phyloP scores from a whole-genome alignment of 2,797 vertebrate species.

The Pseudomugil tenellus region DNA sequence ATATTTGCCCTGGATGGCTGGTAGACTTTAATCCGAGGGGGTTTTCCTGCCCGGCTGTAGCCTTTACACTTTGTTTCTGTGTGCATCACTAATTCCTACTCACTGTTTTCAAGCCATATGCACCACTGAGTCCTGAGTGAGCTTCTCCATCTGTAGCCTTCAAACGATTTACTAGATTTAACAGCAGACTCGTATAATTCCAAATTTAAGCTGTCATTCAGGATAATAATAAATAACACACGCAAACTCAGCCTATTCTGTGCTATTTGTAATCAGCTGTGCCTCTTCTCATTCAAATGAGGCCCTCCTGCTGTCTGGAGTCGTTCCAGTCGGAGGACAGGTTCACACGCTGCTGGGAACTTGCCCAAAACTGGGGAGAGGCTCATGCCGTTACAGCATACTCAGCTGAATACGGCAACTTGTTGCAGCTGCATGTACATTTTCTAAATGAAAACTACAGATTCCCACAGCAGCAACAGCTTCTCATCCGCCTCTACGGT shows the following conservation, averaged over 20 bases:
- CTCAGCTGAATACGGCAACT: slow-evolving; percentile 5
- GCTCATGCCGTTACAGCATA: background rate
- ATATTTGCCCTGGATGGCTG: slow-evolving; percentile 21
- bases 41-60: slow-evolving; percentile 44
- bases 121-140: slow-evolving; percentile 25
- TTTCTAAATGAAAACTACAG: slow-evolving; percentile 2
- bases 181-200: background rate
- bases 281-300: slow-evolving; percentile 11
- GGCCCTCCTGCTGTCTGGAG: slow-evolving; percentile 39
- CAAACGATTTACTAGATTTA: background rate
- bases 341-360: slow-evolving; percentile 28
- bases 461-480: background rate
- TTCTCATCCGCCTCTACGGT: slow-evolving; percentile 21
- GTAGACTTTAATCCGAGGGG: slow-evolving; percentile 32
- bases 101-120: slow-evolving; percentile 26
- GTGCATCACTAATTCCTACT: slow-evolving; percentile 27
- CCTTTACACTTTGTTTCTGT: slow-evolving; percentile 1
- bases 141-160: slow-evolving; percentile 25
- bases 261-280: slow-evolving; percentile 10
- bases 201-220: background rate
- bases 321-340: slow-evolving; percentile 8
- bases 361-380: background rate
- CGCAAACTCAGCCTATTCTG: background rate
- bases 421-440: background rate
- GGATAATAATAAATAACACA: background rate